Evolutionary conservation across 2,113 vertebrate species (phyloP).

Genomic region (Channa argus): DNA sequence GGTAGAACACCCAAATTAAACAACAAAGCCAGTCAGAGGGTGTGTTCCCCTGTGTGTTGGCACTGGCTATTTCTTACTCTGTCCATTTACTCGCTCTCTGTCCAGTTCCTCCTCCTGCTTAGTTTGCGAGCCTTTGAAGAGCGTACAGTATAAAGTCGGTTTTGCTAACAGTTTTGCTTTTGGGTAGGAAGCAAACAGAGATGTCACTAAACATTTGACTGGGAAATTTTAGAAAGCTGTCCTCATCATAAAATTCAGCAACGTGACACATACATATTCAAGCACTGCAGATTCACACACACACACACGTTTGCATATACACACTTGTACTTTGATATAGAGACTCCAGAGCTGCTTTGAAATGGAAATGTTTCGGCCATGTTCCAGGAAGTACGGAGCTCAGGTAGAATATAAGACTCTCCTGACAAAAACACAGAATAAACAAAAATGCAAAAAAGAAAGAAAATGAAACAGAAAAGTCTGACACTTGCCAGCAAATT

Average conservation of each 20-base stretch:
- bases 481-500: conserved; percentile 24
- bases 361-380: conserved; percentile 60
- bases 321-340: conserved; percentile 11
- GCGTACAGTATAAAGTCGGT: conserved; percentile 1
- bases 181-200: conserved; percentile 40
- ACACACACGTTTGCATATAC: not conserved
- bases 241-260: conserved; percentile 48
- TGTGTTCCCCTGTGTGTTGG: no score
- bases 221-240: conserved; percentile 34
- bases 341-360: conserved; percentile 53
- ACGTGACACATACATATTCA: conserved; percentile 12
- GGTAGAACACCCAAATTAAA: no score
- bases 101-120: conserved; percentile 4
- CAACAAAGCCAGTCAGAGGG: no score
- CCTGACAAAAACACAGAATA: conserved; percentile 16
- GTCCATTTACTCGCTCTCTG: conserved; percentile 10
- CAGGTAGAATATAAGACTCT: conserved; percentile 26
- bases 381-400: conserved; percentile 40
- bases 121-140: conserved; percentile 30
- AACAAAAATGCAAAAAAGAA: conserved; percentile 17
- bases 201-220: conserved; percentile 50
- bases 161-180: conserved; percentile 29
- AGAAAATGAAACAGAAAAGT: conserved; percentile 1
- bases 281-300: not conserved
- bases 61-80: not conserved